These are phyloP conservation scores for Caenorhabditis brenneri DNA, from an alignment of 1,140 invertebrate species.

Conservation along the genomic window DNA sequence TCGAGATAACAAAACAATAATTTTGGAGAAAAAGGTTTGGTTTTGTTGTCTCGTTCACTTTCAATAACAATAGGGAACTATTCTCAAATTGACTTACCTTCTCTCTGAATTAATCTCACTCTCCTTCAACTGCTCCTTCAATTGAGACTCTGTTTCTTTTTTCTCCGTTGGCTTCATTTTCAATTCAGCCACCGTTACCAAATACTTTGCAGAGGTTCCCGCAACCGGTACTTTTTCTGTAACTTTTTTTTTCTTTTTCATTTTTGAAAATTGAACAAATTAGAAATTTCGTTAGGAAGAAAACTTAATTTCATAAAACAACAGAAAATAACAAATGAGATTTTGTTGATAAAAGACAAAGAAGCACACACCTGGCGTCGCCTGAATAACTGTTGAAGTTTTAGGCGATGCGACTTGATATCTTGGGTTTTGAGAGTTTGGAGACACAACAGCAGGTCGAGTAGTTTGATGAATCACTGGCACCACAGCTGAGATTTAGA, in stretches of 20 bases:
- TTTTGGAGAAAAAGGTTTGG: too few relatives aligned
- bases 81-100: neutral
- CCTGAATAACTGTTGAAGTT: slow-evolving; percentile 25
- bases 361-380: slow-evolving; percentile 21
- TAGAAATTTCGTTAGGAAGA: neutral
- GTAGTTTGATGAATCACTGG: slow-evolving; percentile 40
- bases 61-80: neutral
- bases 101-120: slow-evolving; percentile 7
- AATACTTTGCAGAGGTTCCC: slow-evolving; percentile 43
- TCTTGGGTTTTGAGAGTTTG: slow-evolving; percentile 26
- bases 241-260: too few relatives aligned
- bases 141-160: slow-evolving; percentile 35
- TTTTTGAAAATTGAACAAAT: neutral
- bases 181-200: slow-evolving; percentile 49
- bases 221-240: slow-evolving; percentile 20
- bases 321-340: neutral
- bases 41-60: too few relatives aligned
- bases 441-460: slow-evolving; percentile 26
- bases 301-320: neutral
- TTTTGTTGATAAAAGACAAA: neutral
- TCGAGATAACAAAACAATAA: too few relatives aligned
- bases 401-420: slow-evolving; percentile 28
- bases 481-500: slow-evolving; percentile 35
- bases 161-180: slow-evolving; percentile 44
- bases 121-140: slow-evolving; percentile 39